Conservation (phyloP, 2,888 invertebrate species). For the Drosophila setosimentum region DNA sequence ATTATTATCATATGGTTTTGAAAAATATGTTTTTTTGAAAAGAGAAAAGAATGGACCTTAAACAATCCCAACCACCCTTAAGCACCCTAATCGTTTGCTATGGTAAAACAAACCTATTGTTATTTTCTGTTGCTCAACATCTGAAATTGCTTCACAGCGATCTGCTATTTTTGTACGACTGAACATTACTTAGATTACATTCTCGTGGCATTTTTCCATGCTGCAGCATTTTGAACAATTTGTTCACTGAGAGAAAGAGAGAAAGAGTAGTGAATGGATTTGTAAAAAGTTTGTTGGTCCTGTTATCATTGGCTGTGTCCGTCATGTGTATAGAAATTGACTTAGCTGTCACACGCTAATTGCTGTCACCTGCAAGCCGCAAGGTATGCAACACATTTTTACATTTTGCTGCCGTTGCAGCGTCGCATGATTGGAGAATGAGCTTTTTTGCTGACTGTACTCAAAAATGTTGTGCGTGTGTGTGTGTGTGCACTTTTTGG, state of each 20-base stretch:
- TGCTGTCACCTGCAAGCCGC: conserved; percentile 43
- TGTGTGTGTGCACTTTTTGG: conserved; percentile 50
- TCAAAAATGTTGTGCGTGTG: conserved; percentile 61
- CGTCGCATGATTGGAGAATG: conserved; percentile 11
- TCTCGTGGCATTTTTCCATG: conserved; percentile 16
- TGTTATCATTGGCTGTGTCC: conserved; percentile 21
- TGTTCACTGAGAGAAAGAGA: neutral
- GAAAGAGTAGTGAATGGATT: neutral
- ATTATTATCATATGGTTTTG: neutral
- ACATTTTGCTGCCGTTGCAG: conserved; percentile 9
- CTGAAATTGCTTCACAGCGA: neutral
- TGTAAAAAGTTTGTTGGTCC: conserved; percentile 18
- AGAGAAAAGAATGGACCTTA: neutral
- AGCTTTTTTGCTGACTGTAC: conserved; percentile 77
- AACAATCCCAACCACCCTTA: neutral
- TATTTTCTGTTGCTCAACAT: neutral
- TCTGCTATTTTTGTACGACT: conserved; percentile 1
- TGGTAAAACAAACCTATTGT: neutral
- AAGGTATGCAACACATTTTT: conserved; percentile 58
- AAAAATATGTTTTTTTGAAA: neutral
- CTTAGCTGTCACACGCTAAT: conserved; percentile 48
- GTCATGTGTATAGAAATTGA: conserved; percentile 23
- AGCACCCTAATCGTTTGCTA: neutral
- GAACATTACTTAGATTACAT: conserved; percentile 14
- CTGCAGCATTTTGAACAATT: conserved; percentile 1